Conservation (phyloP, 2,797 vertebrate species). For the Coregonus sp. region DNA sequence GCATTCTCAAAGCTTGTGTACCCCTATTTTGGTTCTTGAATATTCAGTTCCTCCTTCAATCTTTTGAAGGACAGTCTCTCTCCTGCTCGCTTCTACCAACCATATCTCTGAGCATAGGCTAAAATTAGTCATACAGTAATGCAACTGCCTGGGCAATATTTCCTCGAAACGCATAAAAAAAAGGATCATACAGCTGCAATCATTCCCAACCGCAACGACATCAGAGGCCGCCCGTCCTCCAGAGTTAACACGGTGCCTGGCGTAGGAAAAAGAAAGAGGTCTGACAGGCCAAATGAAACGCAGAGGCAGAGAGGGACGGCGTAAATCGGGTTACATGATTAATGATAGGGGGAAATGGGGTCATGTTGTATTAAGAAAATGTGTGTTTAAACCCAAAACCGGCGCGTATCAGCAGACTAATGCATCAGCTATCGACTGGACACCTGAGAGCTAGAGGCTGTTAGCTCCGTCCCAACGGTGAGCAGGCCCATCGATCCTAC, state of each 20-base stretch:
- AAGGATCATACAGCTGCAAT: conserved; percentile 29
- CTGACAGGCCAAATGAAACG: conserved; percentile 10
- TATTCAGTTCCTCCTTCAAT: conserved; percentile 48
- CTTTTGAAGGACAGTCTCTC: conserved; percentile 46
- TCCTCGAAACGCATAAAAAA: conserved; percentile 13
- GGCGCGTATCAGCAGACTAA: conserved; percentile 75
- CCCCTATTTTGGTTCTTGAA: conserved; percentile 33
- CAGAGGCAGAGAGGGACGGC: conserved; percentile 21
- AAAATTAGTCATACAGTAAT: conserved; percentile 52
- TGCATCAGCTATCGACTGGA: conserved; percentile 86
- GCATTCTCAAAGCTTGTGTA: neutral
- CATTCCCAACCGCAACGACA: conserved; percentile 16
- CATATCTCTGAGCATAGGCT: conserved; percentile 8
- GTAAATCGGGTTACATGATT: conserved; percentile 82
- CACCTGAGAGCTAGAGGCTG: conserved; percentile 76
- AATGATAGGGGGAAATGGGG: conserved; percentile 81
- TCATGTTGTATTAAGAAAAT: conserved; percentile 86
- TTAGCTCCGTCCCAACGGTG: conserved; percentile 66
- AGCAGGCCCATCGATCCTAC: conserved; percentile 66
- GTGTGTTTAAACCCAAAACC: conserved; percentile 85
- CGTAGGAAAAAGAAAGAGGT: neutral
- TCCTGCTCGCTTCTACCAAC: conserved; percentile 37
- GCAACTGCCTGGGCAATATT: conserved; percentile 39
- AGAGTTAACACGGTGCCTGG: neutral
- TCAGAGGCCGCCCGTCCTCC: conserved; percentile 17